phyloP scores from a whole-genome alignment of 2,113 vertebrate species.

The Pyxicephalus adspersus region DNA sequence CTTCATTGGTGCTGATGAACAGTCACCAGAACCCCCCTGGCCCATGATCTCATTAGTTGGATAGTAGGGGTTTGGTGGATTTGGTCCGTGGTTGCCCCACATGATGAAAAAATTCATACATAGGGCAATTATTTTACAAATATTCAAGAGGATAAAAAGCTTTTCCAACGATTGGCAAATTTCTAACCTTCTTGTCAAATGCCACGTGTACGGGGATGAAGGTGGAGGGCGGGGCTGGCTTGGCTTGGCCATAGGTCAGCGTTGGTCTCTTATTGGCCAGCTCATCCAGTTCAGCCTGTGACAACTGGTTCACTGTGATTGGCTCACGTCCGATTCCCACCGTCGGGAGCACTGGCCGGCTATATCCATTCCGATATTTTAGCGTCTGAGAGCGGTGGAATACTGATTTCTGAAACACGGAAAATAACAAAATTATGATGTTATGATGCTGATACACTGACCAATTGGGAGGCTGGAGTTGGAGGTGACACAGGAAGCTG shows the following conservation, averaged over 20 bases:
- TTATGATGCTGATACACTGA: no score
- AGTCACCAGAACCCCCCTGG: no score
- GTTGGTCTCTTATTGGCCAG: constrained; percentile 66
- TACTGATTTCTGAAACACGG: constrained; percentile 78
- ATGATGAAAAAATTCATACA: no score
- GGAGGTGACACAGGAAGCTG: no score
- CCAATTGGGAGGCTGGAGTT: no score
- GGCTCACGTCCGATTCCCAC: constrained; percentile 78
- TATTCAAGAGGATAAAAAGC: no score
- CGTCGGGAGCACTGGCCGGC: constrained; percentile 72
- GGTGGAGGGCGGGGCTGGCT: constrained; percentile 57
- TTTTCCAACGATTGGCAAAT: no score
- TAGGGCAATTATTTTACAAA: no score
- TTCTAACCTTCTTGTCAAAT: constrained; percentile 93
- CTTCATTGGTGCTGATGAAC: no score
- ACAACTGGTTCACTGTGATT: constrained; percentile 77
- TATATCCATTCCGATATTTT: constrained; percentile 81
- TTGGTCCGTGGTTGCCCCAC: no score
- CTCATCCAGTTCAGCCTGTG: constrained; percentile 73
- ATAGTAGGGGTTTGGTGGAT: no score
- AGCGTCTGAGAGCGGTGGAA: constrained; percentile 88
- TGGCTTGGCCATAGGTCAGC: constrained; percentile 69
- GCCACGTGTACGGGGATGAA: constrained; percentile 86
- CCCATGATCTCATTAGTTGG: no score
- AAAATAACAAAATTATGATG: constrained; percentile 39